These are phyloP conservation scores for Hippoglossus stenolepis DNA, from an alignment of 2,113 vertebrate species.

Conservation along the genomic window DNA sequence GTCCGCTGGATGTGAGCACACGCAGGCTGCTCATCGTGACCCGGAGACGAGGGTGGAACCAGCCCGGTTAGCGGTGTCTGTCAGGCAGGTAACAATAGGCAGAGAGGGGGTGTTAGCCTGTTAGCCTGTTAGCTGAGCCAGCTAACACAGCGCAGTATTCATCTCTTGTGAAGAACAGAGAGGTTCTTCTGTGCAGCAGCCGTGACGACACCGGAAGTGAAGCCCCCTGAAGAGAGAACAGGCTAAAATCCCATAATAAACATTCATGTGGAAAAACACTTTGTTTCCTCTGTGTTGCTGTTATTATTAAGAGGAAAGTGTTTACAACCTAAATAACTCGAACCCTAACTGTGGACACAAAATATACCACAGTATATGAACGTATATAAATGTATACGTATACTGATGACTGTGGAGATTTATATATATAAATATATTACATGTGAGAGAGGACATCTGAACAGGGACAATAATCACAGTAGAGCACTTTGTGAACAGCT, in stretches of 20 bases:
- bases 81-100: background rate
- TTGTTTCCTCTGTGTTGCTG: background rate
- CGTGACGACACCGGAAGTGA: conserved; percentile 62
- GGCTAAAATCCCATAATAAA: background rate
- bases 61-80: background rate
- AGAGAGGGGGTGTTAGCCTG: background rate
- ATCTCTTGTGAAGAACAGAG: background rate
- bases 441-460: background rate
- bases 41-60: background rate
- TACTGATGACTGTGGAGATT: background rate
- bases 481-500: background rate
- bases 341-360: too few relatives aligned
- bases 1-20: conserved; percentile 11
- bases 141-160: background rate
- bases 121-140: background rate
- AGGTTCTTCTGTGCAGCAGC: conserved; percentile 1
- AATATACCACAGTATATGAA: too few relatives aligned
- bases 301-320: background rate
- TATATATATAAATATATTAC: background rate
- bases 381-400: background rate
- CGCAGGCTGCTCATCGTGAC: conserved; percentile 39
- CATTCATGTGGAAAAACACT: background rate
- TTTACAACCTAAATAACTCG: background rate
- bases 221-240: background rate
- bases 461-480: background rate